Evolutionary conservation across 1,140 invertebrate species (phyloP), one percentile per base, ranked within the genome.

Genomic region (Nephila pilipes): DNA sequence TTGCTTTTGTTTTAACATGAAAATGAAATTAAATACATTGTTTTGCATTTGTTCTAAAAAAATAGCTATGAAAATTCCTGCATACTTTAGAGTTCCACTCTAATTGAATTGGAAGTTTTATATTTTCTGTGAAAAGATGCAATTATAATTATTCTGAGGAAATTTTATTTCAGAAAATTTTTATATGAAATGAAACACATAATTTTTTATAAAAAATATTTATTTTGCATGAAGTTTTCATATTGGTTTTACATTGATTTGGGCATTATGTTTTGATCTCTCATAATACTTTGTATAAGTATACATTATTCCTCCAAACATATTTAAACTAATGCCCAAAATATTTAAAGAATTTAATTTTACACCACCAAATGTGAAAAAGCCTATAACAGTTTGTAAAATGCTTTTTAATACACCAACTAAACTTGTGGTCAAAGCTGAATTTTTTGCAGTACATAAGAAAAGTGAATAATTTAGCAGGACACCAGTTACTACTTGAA

Each of bases 391-490:
- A 58, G 96, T 96, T 94, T 96, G 96, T 18, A 96, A 91, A 20
- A 96, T 94, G 54, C 95, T 95, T 94, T 96, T 96, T 10, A 96
- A 87, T 1, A 96, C 95, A 3, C 96, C 96, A 6, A 96, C 95
- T 22, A 96, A 94, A 94, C 95, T 96, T 2, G 96, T 96, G 1
- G 96, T 96, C 63, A 96, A 94, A 2, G 96, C 96, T 20, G 96
- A 96, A 32, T 95, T 96, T 75, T 96, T 94, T 83, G 95, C 95
- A 0, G 96, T 96, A 94, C 96, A 96, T 75, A 96, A 94, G 94
- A 96, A 96, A 79, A 96, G 94, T 2, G 96, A 95, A 94, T 96
- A 96, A 94, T 96, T 96, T 32, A 96, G 94, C 6, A 96, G 92
- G 58, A 95, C 95, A 0, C 96, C 96, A 88, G 96, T 94, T 54